Evolutionary conservation across 2,888 invertebrate species (phyloP), one percentile per base, ranked within the genome.

Genomic region (Caenorhabditis wallacei): DNA sequence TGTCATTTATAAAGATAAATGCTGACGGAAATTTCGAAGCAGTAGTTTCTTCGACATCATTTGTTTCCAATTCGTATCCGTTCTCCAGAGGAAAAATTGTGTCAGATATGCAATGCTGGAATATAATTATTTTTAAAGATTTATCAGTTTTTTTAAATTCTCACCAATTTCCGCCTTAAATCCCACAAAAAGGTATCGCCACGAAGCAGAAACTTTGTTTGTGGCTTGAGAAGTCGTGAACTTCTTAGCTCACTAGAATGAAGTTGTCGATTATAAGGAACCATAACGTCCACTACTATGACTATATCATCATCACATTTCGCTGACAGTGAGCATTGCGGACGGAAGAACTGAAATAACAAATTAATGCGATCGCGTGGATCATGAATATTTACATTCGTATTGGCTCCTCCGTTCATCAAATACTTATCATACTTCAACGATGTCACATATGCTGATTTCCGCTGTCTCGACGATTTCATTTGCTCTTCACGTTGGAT

Each of bases 1-100:
- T 87, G 46, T 87, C 86, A 46, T 88, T 78, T 16, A 88, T 85
- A 78, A 87, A 88, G 18, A 88, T 82, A 53, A 88, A 88, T 1
- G 87, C 80, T 0, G 87, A 87, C 0, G 88, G 88, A 57, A 76
- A 87, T 5, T 48, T 48, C 7, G 46, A n/a, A n/a, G 70, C 71
- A 16, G 75, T 75, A 1, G 80, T 40, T 4, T 66, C 22, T 0
- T 70, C 51, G 20, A 76, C 66, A 53, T 84, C 69, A 10, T 74
- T 80, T 1, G 70, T 48, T 20, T 87, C 83, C 35, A 85, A 35
- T 69, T 87, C 86, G 18, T 43, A 24, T 8, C 88, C 88, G 18
- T 78, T 74, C 43, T 84, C 82, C n/a, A 88, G 30, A 4, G 82
- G 80, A 0, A 86, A 80, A 0, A 84, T 74, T 24, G 82, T 80